Evolutionary conservation across 2,888 invertebrate species (phyloP), one percentile per base, ranked within the genome.

Genomic region (Netelia fuscicornis): DNA sequence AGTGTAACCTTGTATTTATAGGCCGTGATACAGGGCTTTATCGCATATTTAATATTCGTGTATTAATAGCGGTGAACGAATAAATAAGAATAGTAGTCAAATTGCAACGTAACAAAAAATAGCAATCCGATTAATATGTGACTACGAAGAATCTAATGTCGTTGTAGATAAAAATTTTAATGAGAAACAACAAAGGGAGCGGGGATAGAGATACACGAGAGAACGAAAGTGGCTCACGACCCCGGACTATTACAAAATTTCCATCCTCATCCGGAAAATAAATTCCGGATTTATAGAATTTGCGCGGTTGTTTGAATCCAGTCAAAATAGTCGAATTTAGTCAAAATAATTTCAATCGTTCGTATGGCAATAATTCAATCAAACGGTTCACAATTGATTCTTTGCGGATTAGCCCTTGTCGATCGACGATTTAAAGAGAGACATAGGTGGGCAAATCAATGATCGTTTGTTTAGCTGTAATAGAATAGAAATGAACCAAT

Each of bases 301-400:
- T n/a, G 11, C 13, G 42, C n/a, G 2, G 25, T 42, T 17, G 10
- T 64, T 64, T 44, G 37, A 70, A 37, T 71, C n/a, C 23, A 5
- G 42, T 1, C 37, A 5, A 70, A 52, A 52, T 54, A 65, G 25
- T 25, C 25, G 37, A 54, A 9, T 81, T 5, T 75, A 79, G 65
- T 37, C 30, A 30, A 56, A 30, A 13, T 48, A 48, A 13, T 54
- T 54, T 79, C 79, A 67, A 56, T 65, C 48, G 85, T 76, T 80
- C 60, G 71, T 71, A 56, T 72, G 82, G 81, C 85, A 85, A 82
- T 85, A 82, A 79, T 82, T 82, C 70, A 79, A 75, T 79, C 78
- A 74, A 62, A 56, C n/a, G 56, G 78, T 85, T 78, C 60, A 72
- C 60, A 72, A 81, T 81, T 48, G 42, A 79, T 75, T 67, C 56